Conservation (phyloP, 2,113 vertebrate genomes). For the Ceyx melanurus region DNA sequence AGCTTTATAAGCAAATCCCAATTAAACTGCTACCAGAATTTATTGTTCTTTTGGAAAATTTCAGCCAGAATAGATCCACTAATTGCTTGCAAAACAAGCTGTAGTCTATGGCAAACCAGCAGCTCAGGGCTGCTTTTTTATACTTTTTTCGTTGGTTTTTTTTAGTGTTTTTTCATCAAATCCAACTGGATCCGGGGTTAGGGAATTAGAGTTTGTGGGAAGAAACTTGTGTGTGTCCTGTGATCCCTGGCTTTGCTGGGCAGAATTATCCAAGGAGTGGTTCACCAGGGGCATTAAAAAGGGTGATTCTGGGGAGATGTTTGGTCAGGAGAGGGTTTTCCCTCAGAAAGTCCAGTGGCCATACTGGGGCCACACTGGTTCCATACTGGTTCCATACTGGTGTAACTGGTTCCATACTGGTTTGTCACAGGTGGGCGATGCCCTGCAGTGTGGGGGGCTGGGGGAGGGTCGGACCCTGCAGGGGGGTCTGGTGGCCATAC, state of each 20-base stretch:
- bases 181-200: too few relatives aligned
- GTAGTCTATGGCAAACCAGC: neutral
- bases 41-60: neutral
- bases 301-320: neutral
- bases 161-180: neutral
- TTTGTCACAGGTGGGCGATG: too few relatives aligned
- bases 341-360: too few relatives aligned
- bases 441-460: too few relatives aligned
- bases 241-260: neutral
- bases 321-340: neutral
- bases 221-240: neutral
- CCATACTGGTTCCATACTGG: too few relatives aligned
- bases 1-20: neutral
- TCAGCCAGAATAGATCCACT: neutral
- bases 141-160: neutral
- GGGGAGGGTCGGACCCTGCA: too few relatives aligned
- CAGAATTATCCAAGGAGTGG: rapidly evolving
- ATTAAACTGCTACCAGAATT: neutral
- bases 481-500: too few relatives aligned
- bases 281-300: neutral
- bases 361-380: too few relatives aligned
- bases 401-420: too few relatives aligned
- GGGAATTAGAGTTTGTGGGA: neutral
- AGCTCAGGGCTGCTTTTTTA: neutral
- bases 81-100: neutral